Evolutionary conservation across 2,888 invertebrate species (phyloP).

Genomic region (Patella caerulea): DNA sequence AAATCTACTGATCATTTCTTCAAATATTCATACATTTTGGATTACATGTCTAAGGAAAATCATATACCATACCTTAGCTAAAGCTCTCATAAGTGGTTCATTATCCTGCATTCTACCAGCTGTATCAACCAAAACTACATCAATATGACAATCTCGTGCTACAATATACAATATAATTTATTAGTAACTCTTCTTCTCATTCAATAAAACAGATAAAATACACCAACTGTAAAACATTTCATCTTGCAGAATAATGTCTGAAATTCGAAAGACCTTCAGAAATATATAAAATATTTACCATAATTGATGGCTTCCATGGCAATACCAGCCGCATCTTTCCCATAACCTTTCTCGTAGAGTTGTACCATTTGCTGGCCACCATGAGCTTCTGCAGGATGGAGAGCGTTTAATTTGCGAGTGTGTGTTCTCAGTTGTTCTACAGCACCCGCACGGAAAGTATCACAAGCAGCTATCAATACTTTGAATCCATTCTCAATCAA

Average conservation of each 20-base stretch:
- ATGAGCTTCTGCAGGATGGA: slow-evolving; percentile 87
- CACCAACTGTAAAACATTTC: neutral
- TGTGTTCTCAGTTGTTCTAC: slow-evolving; percentile 98
- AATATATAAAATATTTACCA: slow-evolving; percentile 71
- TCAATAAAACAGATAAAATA: neutral
- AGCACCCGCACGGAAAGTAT: slow-evolving; percentile 98
- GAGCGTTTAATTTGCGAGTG: slow-evolving; percentile 89
- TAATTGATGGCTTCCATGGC: slow-evolving; percentile 96
- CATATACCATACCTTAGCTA: slow-evolving; percentile 81
- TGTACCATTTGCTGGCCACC: slow-evolving; percentile 85
- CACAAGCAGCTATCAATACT: slow-evolving; percentile 98
- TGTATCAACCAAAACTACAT: slow-evolving; percentile 97
- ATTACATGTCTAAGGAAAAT: no score
- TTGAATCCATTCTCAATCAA: slow-evolving; percentile 95
- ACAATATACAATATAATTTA: slow-evolving; percentile 29
- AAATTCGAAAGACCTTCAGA: no score
- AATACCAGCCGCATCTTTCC: slow-evolving; percentile 98
- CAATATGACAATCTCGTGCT: slow-evolving; percentile 84
- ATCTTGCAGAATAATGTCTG: neutral
- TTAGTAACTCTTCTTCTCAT: neutral
- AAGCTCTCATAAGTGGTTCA: slow-evolving; percentile 97
- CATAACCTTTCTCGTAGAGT: slow-evolving; percentile 97
- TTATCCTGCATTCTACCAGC: slow-evolving; percentile 99
- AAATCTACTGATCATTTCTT: no score
- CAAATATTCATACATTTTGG: no score